Base-by-base conservation (phyloP, 30 jellyfish, hydroid and myxozoan genomes). In the Sanderia malayensis region DNA sequence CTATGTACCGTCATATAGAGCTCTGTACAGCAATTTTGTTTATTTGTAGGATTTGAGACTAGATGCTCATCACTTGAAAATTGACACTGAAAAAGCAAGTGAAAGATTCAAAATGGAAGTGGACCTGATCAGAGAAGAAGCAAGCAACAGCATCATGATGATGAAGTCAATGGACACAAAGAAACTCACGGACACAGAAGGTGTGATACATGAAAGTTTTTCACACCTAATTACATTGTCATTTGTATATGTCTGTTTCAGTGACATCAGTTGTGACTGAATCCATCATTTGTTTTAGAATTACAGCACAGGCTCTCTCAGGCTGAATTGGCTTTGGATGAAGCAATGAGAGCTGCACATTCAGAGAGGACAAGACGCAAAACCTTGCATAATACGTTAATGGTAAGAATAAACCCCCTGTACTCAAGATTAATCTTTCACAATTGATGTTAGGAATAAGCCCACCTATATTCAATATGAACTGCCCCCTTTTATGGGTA, bases 241-340 rank as follows among this genome's bases (percentile, higher is more conserved):
- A n/a, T n/a, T n/a, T n/a, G n/a, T n/a, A n/a, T n/a, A n/a, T n/a
- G n/a, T n/a, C n/a, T n/a, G n/a, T n/a, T n/a, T n/a, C n/a, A n/a
- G n/a, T n/a, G n/a, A n/a, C n/a, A n/a, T n/a, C n/a, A n/a, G n/a
- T n/a, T n/a, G n/a, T n/a, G n/a, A n/a, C n/a, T n/a, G n/a, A n/a
- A n/a, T n/a, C n/a, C n/a, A n/a, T n/a, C n/a, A n/a, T n/a, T n/a
- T 37, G 41, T 46, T 31, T 29, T 70, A 86, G 96, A 77, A 34
- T 62, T 86, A 41, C 93, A 86, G 27, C 68, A 44, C 20, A 86
- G 74, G 78, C 82, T 86, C 9, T 49, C 65, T 2, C 86, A 86
- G 32, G 93, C 96, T 18, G 96, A 86, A 66, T 33, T 66, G 44
- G 96, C 96, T 4, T 52, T 74, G 23, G 89, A 77, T 72, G 96